phyloP scores from a whole-genome alignment of 2,113 vertebrate species.

The Chamaetylas fuelleborni region DNA sequence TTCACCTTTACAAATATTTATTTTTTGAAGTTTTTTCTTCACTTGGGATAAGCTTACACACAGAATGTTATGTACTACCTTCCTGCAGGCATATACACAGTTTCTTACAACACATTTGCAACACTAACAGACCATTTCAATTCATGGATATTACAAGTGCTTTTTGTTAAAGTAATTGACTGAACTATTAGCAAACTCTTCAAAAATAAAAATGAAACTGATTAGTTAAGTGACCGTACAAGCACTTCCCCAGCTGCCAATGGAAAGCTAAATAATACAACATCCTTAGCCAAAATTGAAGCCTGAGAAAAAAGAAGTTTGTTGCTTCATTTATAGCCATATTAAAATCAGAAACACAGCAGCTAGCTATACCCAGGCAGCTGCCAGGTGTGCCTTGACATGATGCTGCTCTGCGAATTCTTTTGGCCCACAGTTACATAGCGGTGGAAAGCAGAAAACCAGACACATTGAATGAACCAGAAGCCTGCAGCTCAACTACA shows the following conservation, averaged over 20 bases:
- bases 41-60: background rate
- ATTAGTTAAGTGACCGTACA: background rate
- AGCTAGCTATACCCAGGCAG: background rate
- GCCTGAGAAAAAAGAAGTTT: background rate
- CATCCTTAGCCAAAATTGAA: background rate
- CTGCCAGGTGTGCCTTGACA: background rate
- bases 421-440: background rate
- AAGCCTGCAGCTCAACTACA: background rate
- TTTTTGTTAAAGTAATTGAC: background rate
- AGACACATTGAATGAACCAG: background rate
- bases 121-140: background rate
- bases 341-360: background rate
- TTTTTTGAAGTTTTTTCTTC: background rate
- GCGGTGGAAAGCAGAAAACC: background rate
- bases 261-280: background rate
- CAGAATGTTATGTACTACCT: background rate
- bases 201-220: background rate
- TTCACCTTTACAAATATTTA: background rate
- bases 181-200: background rate
- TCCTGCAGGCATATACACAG: background rate
- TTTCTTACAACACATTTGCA: background rate
- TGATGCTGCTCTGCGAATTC: background rate
- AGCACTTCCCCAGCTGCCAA: background rate
- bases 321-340: background rate
- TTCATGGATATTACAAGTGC: background rate